Evolutionary conservation across 1,140 invertebrate species (phyloP).

Genomic region (Planococcus citri): DNA sequence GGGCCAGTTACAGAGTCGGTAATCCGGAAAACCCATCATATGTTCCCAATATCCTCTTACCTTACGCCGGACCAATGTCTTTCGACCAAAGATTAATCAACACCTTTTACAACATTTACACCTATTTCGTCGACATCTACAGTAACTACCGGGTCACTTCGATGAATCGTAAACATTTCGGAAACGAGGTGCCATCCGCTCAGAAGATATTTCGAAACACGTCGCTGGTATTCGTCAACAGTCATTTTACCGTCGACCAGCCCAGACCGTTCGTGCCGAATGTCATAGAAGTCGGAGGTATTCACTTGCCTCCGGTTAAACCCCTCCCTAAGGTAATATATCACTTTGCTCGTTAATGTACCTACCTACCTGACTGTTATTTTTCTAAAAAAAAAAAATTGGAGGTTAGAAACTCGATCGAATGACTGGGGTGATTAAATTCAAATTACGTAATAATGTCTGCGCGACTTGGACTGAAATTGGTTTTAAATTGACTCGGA

Average conservation of each 20-base stretch:
- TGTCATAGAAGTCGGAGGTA: constrained; percentile 44
- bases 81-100: constrained; percentile 17
- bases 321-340: constrained; percentile 22
- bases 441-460: too few species aligned
- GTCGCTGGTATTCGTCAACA: constrained; percentile 42
- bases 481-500: too few species aligned
- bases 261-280: constrained; percentile 37
- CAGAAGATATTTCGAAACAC: constrained; percentile 33
- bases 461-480: too few species aligned
- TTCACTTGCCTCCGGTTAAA: constrained; percentile 35
- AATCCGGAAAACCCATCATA: constrained; percentile 28
- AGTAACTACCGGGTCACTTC: neutral
- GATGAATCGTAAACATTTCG: constrained; percentile 37
- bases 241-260: constrained; percentile 39
- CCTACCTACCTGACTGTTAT: neutral
- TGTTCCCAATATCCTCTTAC: constrained; percentile 25
- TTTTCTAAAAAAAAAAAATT: neutral
- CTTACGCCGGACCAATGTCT: constrained; percentile 25
- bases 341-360: neutral
- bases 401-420: too few species aligned
- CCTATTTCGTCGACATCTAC: neutral
- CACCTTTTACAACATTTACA: neutral
- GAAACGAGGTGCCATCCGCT: constrained; percentile 42
- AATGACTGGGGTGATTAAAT: too few species aligned
- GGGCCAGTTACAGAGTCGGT: constrained; percentile 35